phyloP scores from a whole-genome alignment of 1,140 invertebrate species.

The Drosophila tsacasi region DNA sequence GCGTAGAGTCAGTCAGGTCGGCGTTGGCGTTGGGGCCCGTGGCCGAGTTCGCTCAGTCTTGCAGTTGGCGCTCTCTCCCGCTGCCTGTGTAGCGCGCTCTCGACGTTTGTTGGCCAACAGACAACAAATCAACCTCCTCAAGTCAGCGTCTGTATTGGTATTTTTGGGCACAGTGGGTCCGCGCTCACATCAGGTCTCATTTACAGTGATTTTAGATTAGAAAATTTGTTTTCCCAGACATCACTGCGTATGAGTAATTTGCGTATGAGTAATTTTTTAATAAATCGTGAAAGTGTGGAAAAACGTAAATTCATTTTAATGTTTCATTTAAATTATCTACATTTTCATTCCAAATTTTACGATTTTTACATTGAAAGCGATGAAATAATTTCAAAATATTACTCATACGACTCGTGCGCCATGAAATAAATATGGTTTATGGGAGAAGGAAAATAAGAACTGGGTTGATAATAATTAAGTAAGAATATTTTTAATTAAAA shows the following conservation, averaged over 20 bases:
- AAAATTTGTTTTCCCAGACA: background rate
- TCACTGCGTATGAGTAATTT: background rate
- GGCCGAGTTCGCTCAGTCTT: constrained; percentile 24
- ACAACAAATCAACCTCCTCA: constrained; percentile 52
- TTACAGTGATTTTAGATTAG: background rate
- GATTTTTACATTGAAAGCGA: background rate
- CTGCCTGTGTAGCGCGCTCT: constrained; percentile 31
- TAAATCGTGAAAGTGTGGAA: background rate
- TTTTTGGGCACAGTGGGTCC: constrained; percentile 45
- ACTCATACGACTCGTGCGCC: background rate
- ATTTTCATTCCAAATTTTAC: background rate
- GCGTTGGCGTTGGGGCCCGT: constrained; percentile 54
- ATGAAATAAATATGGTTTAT: background rate
- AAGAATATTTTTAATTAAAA: no score
- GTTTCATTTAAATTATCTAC: background rate
- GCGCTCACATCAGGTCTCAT: background rate
- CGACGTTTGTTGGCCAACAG: constrained; percentile 59
- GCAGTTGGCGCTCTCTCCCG: constrained; percentile 25
- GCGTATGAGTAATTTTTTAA: background rate
- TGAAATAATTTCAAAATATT: background rate
- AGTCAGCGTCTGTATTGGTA: constrained; percentile 13
- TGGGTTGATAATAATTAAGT: background rate
- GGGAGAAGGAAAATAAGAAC: background rate
- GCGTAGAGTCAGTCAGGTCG: constrained; percentile 45
- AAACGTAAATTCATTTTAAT: background rate